Base-by-base conservation (phyloP, 2,113 vertebrate species). In the Xiphophorus couchianus region DNA sequence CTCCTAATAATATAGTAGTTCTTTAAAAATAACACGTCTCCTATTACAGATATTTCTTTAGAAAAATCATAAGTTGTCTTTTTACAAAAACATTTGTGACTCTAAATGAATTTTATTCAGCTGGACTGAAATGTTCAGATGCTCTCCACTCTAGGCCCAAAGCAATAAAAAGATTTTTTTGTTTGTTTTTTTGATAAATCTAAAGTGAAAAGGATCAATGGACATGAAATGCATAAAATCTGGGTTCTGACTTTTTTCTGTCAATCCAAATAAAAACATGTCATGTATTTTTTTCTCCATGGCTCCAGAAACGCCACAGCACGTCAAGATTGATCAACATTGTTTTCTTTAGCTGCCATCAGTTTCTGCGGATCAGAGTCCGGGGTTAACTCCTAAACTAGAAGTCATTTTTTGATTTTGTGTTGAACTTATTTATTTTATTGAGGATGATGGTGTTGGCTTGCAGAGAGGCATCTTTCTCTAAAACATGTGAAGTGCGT, bases 401-500 rank as follows among this genome's bases (percentile, higher is more conserved):
- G 31, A 8, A n/a, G 27, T 14, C 44, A 28, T 27, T 33, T 67
- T 27, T 67, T 54, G 19, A 19, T 25, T 33, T 2, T 13, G 22
- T 31, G 39, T 9, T 58, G 27, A 44, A 11, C n/a, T 11, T 48
- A 51, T 77, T 67, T 62, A 61, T 13, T 5, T 10, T 64, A 60
- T 39, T 35, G n/a, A 48, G 6, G 62, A 15, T 51, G 31, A 39
- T 14, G 28, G 71, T 39, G 37, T 39, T 66, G 30, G 31, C 39
- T 28, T 44, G 62, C 22, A 25, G 35, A 5, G 25, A 74, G 39
- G 22, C 42, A 31, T 7, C 44, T 39, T 58, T 37, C 19, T 80
- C 58, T 77, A 37, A 83, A 74, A 61, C 33, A 42, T 44, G 35
- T 37, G 35, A 33, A 71, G 62, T 68, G 35, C 74, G 30, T 76